Percentiles rank a stretch among this genome's conserved stretches.
Conservation (phyloP, 2,113 vertebrate genomes). For the Gymnobelideus leadbeateri region DNA sequence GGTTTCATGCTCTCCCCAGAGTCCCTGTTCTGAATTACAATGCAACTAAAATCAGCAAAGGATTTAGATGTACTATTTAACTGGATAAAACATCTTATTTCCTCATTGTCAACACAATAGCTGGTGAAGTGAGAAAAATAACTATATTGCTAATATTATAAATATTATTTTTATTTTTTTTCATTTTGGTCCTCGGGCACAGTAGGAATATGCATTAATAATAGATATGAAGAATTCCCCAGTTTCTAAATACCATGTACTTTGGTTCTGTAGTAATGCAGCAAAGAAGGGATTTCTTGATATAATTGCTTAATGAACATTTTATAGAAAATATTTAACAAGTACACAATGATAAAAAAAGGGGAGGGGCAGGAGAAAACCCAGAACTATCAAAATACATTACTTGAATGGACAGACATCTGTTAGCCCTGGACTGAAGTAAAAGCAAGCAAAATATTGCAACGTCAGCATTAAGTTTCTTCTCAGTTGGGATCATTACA, state of each 20-base stretch:
- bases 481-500: constrained; percentile 50
- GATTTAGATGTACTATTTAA: constrained; percentile 34
- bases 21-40: not conserved
- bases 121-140: constrained; percentile 6
- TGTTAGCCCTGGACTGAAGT: not conserved
- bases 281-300: constrained; percentile 19
- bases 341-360: not conserved
- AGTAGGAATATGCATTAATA: not conserved
- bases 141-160: not conserved
- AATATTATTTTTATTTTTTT: not conserved
- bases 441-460: not conserved
- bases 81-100: not conserved
- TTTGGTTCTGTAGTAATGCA: not conserved
- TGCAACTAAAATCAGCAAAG: not conserved
- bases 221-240: not conserved
- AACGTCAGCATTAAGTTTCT: constrained; percentile 38
- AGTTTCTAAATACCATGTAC: not conserved
- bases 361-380: not conserved
- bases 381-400: not conserved
- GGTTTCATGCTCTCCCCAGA: constrained; percentile 28
- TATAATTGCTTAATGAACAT: not conserved
- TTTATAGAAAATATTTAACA: not conserved
- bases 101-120: not conserved
- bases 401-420: constrained; percentile 2
- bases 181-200: not conserved